A percentile compares a stretch with the other conserved stretches of the same genome.
phyloP scores from a whole-genome alignment of 2,113 vertebrate species.

The Blennius ocellaris region DNA sequence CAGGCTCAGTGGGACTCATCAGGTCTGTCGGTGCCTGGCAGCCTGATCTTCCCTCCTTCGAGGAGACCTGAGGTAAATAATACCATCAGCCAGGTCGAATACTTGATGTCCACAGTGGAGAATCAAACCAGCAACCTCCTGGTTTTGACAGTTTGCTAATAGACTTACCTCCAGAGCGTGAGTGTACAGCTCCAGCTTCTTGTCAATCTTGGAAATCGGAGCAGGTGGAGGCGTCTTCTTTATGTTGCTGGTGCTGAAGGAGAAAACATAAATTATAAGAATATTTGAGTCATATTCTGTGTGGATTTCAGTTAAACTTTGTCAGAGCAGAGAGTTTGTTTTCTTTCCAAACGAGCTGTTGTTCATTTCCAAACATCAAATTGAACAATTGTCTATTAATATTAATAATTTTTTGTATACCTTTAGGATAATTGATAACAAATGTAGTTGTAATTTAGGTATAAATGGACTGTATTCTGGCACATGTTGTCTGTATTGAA shows the following conservation, averaged over 20 bases:
- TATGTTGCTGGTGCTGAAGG: conserved; percentile 81
- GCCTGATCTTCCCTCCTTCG: conserved; percentile 78
- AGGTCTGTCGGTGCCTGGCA: conserved; percentile 84
- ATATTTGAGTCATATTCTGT: not conserved
- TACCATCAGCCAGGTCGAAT: too few relatives aligned
- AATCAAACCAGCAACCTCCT: not conserved
- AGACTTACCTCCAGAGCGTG: conserved; percentile 90
- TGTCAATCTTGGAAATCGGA: conserved; percentile 88
- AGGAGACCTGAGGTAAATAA: conserved; percentile 70
- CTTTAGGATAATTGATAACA: too few relatives aligned
- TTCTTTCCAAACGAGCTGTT: too few relatives aligned
- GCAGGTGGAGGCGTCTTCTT: conserved; percentile 85
- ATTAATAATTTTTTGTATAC: too few relatives aligned
- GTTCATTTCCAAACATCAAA: too few relatives aligned
- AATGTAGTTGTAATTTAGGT: too few relatives aligned
- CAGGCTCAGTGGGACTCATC: conserved; percentile 81
- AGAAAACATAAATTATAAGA: not conserved
- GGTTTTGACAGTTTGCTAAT: not conserved
- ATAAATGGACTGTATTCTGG: too few relatives aligned
- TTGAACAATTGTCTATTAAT: too few relatives aligned
- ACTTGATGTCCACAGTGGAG: too few relatives aligned
- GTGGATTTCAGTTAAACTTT: too few relatives aligned
- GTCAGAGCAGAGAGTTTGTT: too few relatives aligned
- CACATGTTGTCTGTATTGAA: not conserved
- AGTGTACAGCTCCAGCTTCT: conserved; percentile 90